Base-by-base conservation (phyloP, 2,888 invertebrate species). In the Aleiodes leptofemur region DNA sequence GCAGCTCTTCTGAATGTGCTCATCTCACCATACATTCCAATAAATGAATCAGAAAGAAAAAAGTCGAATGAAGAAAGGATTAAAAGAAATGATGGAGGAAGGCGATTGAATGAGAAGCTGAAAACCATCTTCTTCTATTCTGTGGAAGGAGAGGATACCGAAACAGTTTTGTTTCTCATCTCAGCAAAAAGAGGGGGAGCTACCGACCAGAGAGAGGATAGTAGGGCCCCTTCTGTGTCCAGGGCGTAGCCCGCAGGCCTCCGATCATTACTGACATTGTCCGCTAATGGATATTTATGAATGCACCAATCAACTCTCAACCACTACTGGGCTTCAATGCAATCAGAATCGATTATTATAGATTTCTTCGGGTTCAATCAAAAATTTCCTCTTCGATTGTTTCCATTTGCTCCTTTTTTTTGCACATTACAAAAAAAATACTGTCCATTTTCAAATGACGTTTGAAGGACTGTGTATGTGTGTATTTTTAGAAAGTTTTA, bases 281-380 rank as follows among this genome's bases (percentile, higher is more conserved):
- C 83, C 86, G 84, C 87, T 88, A 89, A 88, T 89, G 88, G 88
- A 88, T 89, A 88, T 89, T 89, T 89, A 88, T 89, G 89, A 89
- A 89, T 89, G 86, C 87, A 84, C 88, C 88, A 88, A 89, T 89
- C 89, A 89, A 85, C 86, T 84, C 84, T 29, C 80, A 85, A 61
- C 86, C 85, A 88, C 89, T 88, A 87, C 88, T 81, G 89, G 89
- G 87, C 88, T 88, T 89, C 88, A 88, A 89, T 89, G 88, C 86
- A 88, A 89, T 88, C 89, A 89, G 86, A 89, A 89, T 88, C 88
- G 88, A 89, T 89, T 88, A 89, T 80, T 88, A 86, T 86, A 86
- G 86, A 88, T 87, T 86, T 82, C 83, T 77, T 7, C 11, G 50
- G 68, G 23, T 23, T 29, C 29, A 16, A 68, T 51, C 68, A 51